phyloP scores from a whole-genome alignment of 2,797 vertebrate species.

The Erithacus rubecula region DNA sequence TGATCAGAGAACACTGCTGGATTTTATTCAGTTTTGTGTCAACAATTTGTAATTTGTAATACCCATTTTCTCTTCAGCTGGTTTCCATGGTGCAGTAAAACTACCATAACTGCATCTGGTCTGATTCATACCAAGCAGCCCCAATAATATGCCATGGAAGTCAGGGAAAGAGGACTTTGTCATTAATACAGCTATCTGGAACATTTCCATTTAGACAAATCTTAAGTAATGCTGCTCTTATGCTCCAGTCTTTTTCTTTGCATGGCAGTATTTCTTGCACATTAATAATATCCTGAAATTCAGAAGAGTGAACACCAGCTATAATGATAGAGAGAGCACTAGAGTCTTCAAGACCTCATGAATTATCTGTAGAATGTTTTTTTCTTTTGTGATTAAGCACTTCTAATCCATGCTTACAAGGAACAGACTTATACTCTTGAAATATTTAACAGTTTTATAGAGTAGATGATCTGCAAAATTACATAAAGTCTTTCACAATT shows the following conservation, averaged over 20 bases:
- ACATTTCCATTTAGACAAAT: not conserved
- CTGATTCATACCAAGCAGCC: not conserved
- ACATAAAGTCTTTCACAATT: not conserved
- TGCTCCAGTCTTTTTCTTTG: not conserved
- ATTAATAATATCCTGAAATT: not conserved
- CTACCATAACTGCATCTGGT: not conserved
- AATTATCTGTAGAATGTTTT: conserved; percentile 19
- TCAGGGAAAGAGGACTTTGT: not conserved
- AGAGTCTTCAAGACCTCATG: not conserved
- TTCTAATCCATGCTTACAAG: not conserved
- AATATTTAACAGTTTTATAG: conserved; percentile 16
- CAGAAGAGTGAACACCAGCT: not conserved
- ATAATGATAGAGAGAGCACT: not conserved
- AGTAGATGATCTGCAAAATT: conserved; percentile 32
- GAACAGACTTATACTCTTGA: not conserved
- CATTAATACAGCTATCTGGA: not conserved
- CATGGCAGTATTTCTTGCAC: not conserved
- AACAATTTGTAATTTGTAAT: too few species aligned
- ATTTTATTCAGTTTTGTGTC: not conserved
- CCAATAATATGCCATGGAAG: not conserved
- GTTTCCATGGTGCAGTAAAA: not conserved
- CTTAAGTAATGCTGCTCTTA: not conserved
- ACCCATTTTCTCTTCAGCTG: not conserved
- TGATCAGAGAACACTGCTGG: not conserved
- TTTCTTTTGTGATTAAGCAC: not conserved